Base-by-base conservation (phyloP, 2,888 invertebrate species). In the Embidobia sp. region DNA sequence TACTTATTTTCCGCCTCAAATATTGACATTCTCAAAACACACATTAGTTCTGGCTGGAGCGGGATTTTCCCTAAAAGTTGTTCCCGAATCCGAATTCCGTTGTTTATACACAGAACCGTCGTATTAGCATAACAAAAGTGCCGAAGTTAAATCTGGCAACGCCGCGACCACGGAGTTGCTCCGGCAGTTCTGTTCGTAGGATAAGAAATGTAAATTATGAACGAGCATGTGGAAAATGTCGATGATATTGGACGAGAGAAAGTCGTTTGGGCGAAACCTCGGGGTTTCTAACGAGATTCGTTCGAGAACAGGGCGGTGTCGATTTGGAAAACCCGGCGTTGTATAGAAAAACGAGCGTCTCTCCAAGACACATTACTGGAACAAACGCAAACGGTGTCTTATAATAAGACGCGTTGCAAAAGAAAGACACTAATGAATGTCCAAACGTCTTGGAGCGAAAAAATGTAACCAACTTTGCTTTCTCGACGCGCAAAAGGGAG, bases 131-230 rank as follows among this genome's bases (percentile, higher is more conserved):
- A 61, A 46, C 26, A 48, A 61, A 42, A 31, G 44, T 35, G 35
- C 16, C 8, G 11, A 8, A 3, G 11, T 13, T 33, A 40, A 51
- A 66, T 18, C 51, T 53, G 53, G 66, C 66, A 66, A 66, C 66
- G 44, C 10, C 16, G 53, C 44, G 15, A 27, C 19, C 44, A n/a
- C 31, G 10, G n/a, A 37, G 40, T 7, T 27, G 26, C 46, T 22
- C 6, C n/a, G 26, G 29, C 8, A 42, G 40, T 63, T 29, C n/a
- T 16, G 22, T 33, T 37, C 29, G 29, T 6, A 2, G 44, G 35
- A 66, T 44, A 27, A 67, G 37, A 67, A 67, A 64, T 64, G 29
- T 35, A 67, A 55, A 67, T 51, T 51, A 46, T 15, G 35, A 55
- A 37, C 18, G 35, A 55, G 19, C 35, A 37, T 15, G 19, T 48